These are phyloP conservation scores for Ophion ventricosus DNA, from an alignment of 2,888 invertebrate genomes.

Conservation along the genomic window DNA sequence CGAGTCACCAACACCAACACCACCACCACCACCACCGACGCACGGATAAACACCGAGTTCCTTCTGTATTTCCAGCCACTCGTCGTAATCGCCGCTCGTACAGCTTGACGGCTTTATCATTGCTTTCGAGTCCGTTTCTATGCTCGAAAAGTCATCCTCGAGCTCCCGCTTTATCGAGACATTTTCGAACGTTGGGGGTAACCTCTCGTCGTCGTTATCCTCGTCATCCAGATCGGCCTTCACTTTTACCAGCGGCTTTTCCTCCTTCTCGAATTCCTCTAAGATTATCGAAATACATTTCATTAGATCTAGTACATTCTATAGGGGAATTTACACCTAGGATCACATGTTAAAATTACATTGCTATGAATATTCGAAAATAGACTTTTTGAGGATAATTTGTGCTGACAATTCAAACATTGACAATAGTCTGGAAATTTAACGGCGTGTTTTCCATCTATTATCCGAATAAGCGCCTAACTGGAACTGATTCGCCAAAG, in stretches of 20 bases:
- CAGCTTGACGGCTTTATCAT: constrained; percentile 77
- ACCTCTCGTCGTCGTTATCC: constrained; percentile 67
- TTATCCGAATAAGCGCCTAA: too few species aligned
- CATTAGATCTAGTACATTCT: constrained; percentile 3
- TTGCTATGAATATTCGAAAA: background rate
- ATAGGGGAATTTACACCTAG: background rate
- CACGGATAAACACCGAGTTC: constrained; percentile 85
- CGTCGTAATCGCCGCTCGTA: constrained; percentile 85
- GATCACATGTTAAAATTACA: too few species aligned
- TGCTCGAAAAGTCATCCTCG: constrained; percentile 79
- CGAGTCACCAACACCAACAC: constrained; percentile 54
- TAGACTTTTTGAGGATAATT: background rate
- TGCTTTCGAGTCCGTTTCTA: constrained; percentile 78
- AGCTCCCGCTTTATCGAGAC: constrained; percentile 80
- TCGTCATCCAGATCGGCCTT: constrained; percentile 75
- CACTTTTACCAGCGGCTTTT: constrained; percentile 80
- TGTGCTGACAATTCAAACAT: too few species aligned
- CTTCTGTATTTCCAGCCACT: constrained; percentile 88
- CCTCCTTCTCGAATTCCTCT: constrained; percentile 81
- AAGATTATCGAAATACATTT: constrained; percentile 50
- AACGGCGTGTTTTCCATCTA: too few species aligned
- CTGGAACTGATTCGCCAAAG: too few species aligned
- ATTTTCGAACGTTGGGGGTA: constrained; percentile 71
- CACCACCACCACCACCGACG: constrained; percentile 27
- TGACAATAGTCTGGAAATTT: too few species aligned